Percentiles rank a stretch among this genome's conserved stretches.
phyloP scores from a whole-genome alignment of 1,140 invertebrate genomes.

The Monochamus saltuarius region DNA sequence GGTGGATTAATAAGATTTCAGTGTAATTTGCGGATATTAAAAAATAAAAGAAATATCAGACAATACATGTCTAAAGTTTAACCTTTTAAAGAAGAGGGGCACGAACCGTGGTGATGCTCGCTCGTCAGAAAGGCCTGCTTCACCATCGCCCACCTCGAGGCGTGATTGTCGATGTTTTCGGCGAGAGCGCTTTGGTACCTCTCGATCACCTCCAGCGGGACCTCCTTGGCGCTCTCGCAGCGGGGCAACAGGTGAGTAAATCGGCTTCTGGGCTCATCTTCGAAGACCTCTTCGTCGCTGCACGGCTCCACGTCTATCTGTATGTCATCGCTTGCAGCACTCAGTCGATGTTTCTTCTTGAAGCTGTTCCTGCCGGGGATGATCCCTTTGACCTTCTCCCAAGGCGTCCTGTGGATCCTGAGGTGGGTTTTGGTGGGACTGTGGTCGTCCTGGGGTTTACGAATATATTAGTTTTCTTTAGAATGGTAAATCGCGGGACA shows the following conservation, averaged over 20 bases:
- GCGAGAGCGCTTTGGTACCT: conserved; percentile 38
- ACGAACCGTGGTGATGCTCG: neutral
- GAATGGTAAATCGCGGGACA: too few relatives aligned
- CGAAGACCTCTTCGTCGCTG: conserved; percentile 56
- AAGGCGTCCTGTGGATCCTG: conserved; percentile 57
- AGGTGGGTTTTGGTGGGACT: neutral
- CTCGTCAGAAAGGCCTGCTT: conserved; percentile 69
- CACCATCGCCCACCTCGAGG: conserved; percentile 72
- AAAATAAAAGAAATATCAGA: too few relatives aligned
- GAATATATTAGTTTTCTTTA: too few relatives aligned
- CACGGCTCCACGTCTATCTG: conserved; percentile 45
- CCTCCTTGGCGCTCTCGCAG: conserved; percentile 17
- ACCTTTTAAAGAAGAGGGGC: too few relatives aligned
- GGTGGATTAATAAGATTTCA: too few relatives aligned
- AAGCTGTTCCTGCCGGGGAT: conserved; percentile 70
- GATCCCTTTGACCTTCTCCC: conserved; percentile 71
- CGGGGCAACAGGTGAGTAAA: conserved; percentile 17
- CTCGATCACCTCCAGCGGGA: conserved; percentile 36
- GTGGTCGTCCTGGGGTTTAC: conserved; percentile 11
- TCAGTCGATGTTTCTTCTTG: conserved; percentile 57
- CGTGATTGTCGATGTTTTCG: conserved; percentile 23
- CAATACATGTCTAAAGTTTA: too few relatives aligned
- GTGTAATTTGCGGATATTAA: too few relatives aligned
- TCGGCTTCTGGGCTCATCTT: conserved; percentile 49
- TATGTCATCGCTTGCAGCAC: conserved; percentile 47